Percentiles rank a stretch among this genome's conserved stretches.
Conservation (phyloP, 2,888 invertebrate genomes). For the Drosophila koepferae region DNA sequence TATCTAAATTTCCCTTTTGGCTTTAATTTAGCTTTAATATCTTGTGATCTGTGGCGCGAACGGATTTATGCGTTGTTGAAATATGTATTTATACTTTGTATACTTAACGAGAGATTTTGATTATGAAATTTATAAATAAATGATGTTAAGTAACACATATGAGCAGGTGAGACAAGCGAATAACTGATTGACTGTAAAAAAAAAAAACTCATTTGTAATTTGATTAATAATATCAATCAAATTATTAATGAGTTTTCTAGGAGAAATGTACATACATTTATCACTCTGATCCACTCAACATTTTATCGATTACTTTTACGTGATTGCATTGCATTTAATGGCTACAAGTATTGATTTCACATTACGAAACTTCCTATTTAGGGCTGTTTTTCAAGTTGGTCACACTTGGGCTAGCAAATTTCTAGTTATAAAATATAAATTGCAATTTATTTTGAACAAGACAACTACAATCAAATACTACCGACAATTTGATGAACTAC, state of each 20-base stretch:
- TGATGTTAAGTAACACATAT: background rate
- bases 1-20: conserved; percentile 26
- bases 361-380: conserved; percentile 34
- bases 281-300: background rate
- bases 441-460: conserved; percentile 17
- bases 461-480: background rate
- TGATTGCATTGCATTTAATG: conserved; percentile 52
- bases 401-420: conserved; percentile 15
- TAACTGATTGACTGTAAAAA: background rate
- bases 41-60: conserved; percentile 54
- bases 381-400: conserved; percentile 20
- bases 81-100: conserved; percentile 49
- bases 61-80: conserved; percentile 53
- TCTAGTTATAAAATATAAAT: conserved; percentile 43
- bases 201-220: background rate
- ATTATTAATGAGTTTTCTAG: no score
- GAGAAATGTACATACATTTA: background rate
- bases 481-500: background rate
- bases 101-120: conserved; percentile 17
- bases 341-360: conserved; percentile 64
- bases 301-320: conserved; percentile 29
- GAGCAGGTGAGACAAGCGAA: background rate
- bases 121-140: conserved; percentile 19
- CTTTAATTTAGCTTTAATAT: conserved; percentile 60
- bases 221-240: background rate